Base-by-base conservation (phyloP, 2,113 vertebrate species). In the Pelobates fuscus region DNA sequence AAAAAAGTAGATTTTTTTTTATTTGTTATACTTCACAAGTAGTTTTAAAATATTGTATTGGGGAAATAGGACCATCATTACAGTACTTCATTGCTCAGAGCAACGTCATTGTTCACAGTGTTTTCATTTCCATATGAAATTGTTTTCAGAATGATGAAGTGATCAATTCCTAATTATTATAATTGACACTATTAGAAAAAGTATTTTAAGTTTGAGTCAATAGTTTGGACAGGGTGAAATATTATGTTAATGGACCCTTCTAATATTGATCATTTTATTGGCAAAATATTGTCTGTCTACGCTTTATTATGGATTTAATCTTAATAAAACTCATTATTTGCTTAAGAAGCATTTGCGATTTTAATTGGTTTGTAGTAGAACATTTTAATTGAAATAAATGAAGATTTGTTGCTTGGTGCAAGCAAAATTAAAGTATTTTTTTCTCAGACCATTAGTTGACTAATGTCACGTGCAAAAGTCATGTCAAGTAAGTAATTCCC, bases 211-310 rank as follows among this genome's bases (percentile, higher is more conserved):
- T 3, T 17, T 49, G 44, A 49, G 44, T 49, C 44, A 49, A 49
- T 49, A 49, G 12, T 17, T 26, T 27, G 1, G 25, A 27, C 24
- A 5, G 15, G 10, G 41, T 41, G 23, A n/a, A 23, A 37, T 69
- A 41, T 58, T 25, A 18, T 30, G 15, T 69, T 57, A 69, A 69
- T 58, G 54, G 21, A 37, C n/a, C 67, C 14, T 58, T 58, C 27
- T 37, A 58, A 58, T 41, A 58, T 69, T 54, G 52, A 69, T 69
- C 55, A 30, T 69, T 69, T 69, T 69, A 57, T 29, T 32, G 29
- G 37, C 26, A 30, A 58, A 15, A 54, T 27, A 54, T 52, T 55
- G 67, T 69, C 49, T 58, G 52, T 69, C 49, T 18, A 15, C 52
- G 5, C 5, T 46, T 1, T 59, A 59, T 63, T 49, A 15, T 41